A percentile compares a stretch with the other conserved stretches of the same genome.
Conservation (phyloP, 1,140 invertebrate genomes). For the Charaxes varanes region DNA sequence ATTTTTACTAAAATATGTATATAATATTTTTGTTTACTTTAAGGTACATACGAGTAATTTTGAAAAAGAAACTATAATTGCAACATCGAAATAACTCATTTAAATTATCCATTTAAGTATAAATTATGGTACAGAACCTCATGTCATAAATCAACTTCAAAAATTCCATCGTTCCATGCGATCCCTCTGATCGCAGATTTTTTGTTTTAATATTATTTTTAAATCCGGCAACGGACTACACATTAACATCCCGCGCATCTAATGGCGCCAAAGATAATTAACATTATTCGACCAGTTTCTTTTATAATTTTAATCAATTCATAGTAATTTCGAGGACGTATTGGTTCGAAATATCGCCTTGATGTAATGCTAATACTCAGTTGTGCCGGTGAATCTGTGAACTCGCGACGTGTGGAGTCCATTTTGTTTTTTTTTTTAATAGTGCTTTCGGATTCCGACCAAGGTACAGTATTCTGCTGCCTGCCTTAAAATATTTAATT, state of each 20-base stretch:
- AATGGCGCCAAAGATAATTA: conserved; percentile 46
- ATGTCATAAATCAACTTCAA: conserved; percentile 19
- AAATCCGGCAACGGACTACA: conserved; percentile 45
- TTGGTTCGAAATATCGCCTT: conserved; percentile 34
- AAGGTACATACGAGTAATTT: no score
- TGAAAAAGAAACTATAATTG: no score
- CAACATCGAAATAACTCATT: no score
- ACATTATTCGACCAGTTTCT: conserved; percentile 48
- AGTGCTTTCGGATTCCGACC: conserved; percentile 8
- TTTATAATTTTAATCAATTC: conserved; percentile 52
- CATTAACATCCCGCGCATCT: conserved; percentile 43
- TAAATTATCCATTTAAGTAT: conserved; percentile 1
- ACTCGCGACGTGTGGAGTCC: conserved; percentile 36
- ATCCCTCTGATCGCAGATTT: conserved; percentile 28
- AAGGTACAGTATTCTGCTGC: conserved; percentile 11
- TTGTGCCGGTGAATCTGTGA: conserved; percentile 48
- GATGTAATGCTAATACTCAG: conserved; percentile 29
- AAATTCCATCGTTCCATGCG: conserved; percentile 38
- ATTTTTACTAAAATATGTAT: no score
- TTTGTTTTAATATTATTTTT: conserved; percentile 54
- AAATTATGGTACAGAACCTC: conserved; percentile 22
- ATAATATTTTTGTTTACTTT: no score
- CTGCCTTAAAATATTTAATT: no score
- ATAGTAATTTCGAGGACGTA: conserved; percentile 47
- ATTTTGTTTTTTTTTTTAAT: conserved; percentile 24